Evolutionary conservation across 2,888 invertebrate species (phyloP).

Genomic region (Nymphalis urticae): DNA sequence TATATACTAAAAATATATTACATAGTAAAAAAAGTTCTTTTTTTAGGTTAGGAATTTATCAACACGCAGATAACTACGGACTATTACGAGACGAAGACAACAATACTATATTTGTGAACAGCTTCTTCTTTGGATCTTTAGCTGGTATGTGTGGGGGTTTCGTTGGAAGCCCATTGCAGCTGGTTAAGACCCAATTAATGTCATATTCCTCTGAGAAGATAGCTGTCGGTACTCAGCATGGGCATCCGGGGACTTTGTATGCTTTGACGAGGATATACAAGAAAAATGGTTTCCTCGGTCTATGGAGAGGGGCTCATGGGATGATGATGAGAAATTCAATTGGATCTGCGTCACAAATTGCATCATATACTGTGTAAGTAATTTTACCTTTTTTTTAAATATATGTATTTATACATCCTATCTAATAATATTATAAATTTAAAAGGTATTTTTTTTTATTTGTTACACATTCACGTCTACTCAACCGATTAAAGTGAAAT

Average conservation of each 20-base stretch:
- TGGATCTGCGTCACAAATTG: conserved; percentile 92
- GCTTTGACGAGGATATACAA: conserved; percentile 84
- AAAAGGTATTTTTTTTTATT: too few relatives aligned
- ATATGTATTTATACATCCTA: not conserved
- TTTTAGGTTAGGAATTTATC: conserved; percentile 87
- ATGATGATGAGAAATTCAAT: conserved; percentile 89
- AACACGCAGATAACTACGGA: conserved; percentile 85
- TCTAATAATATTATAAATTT: too few relatives aligned
- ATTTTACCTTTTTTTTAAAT: not conserved
- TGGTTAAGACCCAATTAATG: conserved; percentile 95
- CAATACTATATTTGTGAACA: conserved; percentile 84
- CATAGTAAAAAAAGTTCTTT: not conserved
- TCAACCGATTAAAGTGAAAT: too few relatives aligned
- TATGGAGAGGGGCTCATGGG: conserved; percentile 89
- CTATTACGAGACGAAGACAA: conserved; percentile 83
- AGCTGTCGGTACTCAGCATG: conserved; percentile 94
- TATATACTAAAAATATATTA: too few relatives aligned
- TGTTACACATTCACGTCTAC: too few relatives aligned
- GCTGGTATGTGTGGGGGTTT: conserved; percentile 90
- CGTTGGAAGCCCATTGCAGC: conserved; percentile 92
- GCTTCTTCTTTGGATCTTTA: conserved; percentile 87
- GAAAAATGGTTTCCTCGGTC: conserved; percentile 77
- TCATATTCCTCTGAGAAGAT: conserved; percentile 87
- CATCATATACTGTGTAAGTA: conserved; percentile 85
- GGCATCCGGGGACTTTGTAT: conserved; percentile 84